Evolutionary conservation across 35 echinoderm and acorn worm genomes (phyloP).

Genomic region (Nesometra sesokonis): DNA sequence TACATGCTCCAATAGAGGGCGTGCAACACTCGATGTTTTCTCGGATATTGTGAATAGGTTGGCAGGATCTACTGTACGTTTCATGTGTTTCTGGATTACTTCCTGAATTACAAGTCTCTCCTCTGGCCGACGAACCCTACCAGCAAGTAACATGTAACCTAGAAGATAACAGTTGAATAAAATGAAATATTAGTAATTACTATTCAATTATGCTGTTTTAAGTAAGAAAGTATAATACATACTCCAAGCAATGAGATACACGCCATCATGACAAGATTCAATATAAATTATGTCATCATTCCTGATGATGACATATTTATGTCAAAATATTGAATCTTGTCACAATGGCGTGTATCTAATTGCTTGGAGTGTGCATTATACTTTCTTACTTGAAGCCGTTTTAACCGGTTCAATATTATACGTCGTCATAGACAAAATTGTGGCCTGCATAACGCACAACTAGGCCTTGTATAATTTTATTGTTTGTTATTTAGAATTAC

Average conservation of each 20-base stretch:
- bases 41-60: conserved; percentile 55
- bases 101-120: conserved; percentile 57
- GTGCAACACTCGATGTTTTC: conserved; percentile 47
- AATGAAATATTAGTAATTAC: not conserved
- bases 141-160: conserved; percentile 86
- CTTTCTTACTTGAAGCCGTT: no score
- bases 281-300: no score
- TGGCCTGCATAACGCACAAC: not conserved
- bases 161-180: not conserved
- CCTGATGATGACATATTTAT: no score
- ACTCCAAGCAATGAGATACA: no score
- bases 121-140: conserved; percentile 55
- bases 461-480: not conserved
- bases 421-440: not conserved
- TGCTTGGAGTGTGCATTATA: no score
- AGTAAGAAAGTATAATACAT: no score
- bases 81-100: conserved; percentile 72
- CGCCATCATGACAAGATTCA: no score
- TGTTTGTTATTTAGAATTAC: no score
- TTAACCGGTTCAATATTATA: no score
- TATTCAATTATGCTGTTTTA: no score
- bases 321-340: no score
- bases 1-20: conserved; percentile 59
- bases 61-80: conserved; percentile 47
- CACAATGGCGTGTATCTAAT: no score